Conservation (phyloP, 1,140 invertebrate species). For the Bombus pyrosoma region DNA sequence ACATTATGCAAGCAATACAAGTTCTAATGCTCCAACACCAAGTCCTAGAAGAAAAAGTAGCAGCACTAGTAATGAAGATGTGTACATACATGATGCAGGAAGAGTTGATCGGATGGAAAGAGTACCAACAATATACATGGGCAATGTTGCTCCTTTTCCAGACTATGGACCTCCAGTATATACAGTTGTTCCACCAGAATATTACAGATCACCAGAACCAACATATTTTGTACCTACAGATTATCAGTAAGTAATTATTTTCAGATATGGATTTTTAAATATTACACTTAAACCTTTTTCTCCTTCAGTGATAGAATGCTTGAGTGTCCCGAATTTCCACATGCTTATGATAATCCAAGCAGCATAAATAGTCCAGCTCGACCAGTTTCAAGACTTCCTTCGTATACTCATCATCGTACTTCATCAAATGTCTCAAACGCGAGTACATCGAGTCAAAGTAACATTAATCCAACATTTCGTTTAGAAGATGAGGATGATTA, state of each 20-base stretch:
- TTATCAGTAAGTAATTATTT: slow-evolving; percentile 75
- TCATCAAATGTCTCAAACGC: slow-evolving; percentile 89
- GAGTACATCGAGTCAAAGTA: slow-evolving; percentile 83
- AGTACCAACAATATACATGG: slow-evolving; percentile 83
- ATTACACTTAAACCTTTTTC: slow-evolving; percentile 24
- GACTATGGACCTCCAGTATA: slow-evolving; percentile 78
- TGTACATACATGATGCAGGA: slow-evolving; percentile 77
- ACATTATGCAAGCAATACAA: slow-evolving; percentile 82
- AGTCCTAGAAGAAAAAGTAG: slow-evolving; percentile 87
- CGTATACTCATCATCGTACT: slow-evolving; percentile 85
- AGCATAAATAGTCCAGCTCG: slow-evolving; percentile 82
- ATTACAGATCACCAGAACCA: slow-evolving; percentile 76
- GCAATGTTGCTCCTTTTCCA: slow-evolving; percentile 69
- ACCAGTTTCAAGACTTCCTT: slow-evolving; percentile 80
- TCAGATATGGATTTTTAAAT: not conserved
- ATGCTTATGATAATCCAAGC: slow-evolving; percentile 86
- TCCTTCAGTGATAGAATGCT: slow-evolving; percentile 77
- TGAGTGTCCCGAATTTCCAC: slow-evolving; percentile 79
- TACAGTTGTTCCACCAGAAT: slow-evolving; percentile 70
- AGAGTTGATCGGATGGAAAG: slow-evolving; percentile 80
- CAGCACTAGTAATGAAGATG: slow-evolving; percentile 85
- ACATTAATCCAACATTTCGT: slow-evolving; percentile 85
- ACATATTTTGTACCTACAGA: slow-evolving; percentile 75
- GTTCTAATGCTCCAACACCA: slow-evolving; percentile 85
- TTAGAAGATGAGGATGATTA: slow-evolving; percentile 86